Evolutionary conservation across 35 echinoderm and acorn worm species (phyloP).

Genomic region (Lytechinus pictus): DNA sequence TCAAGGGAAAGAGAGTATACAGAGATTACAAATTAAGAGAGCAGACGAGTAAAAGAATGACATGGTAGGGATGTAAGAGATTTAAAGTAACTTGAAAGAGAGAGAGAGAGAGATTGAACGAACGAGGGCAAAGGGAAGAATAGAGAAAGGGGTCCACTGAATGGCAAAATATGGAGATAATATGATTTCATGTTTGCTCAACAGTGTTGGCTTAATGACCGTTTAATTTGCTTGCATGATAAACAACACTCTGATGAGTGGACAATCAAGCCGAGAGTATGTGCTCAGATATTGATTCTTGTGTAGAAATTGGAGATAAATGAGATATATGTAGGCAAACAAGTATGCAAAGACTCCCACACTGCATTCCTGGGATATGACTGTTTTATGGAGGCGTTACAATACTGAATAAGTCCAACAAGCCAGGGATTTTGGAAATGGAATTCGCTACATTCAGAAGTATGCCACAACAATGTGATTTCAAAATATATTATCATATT

Average conservation of each 20-base stretch:
- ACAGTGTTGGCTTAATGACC: neutral
- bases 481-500: too few relatives aligned
- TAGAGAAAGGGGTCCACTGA: neutral
- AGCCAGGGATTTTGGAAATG: neutral
- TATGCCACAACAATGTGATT: too few relatives aligned
- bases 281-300: constrained; percentile 23
- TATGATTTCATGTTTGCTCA: constrained; percentile 32
- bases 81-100: neutral
- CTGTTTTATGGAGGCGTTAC: neutral
- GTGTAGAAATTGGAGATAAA: neutral
- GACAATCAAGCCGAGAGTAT: neutral
- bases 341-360: neutral
- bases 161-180: neutral
- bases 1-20: neutral
- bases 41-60: too few relatives aligned
- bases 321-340: constrained; percentile 33
- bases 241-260: constrained; percentile 30
- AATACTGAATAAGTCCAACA: neutral
- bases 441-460: neutral
- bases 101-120: constrained; percentile 3
- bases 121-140: neutral
- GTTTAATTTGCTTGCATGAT: neutral
- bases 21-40: neutral
- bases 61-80: too few relatives aligned
- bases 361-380: neutral